Percentiles rank a stretch among this genome's conserved stretches.
phyloP scores from a whole-genome alignment of 2,797 vertebrate species.

The Tinamus major region DNA sequence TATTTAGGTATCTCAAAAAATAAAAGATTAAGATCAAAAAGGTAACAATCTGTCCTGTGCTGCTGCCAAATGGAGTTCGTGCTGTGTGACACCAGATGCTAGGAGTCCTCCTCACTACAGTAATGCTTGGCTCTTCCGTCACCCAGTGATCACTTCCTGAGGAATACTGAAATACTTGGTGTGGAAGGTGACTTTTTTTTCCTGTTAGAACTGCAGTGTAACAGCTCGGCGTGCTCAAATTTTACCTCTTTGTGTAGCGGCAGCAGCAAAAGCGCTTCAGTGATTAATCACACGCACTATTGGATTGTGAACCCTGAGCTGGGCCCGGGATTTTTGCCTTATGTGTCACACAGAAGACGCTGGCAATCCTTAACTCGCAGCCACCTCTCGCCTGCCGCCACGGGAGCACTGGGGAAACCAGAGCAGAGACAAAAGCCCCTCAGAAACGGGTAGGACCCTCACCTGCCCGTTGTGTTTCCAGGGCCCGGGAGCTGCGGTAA shows the following conservation, averaged over 20 bases:
- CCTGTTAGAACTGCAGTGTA: background rate
- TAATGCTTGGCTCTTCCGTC: background rate
- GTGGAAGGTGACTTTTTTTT: background rate
- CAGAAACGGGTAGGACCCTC: conserved; percentile 41
- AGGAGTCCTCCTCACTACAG: conserved; percentile 7
- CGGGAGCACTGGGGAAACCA: conserved; percentile 19
- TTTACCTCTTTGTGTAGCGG: background rate
- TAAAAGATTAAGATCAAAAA: fast-evolving
- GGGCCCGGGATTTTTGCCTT: conserved; percentile 20
- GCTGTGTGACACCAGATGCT: background rate
- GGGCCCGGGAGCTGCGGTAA: conserved; percentile 24
- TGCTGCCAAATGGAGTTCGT: background rate
- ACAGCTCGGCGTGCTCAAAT: background rate
- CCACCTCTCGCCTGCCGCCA: conserved; percentile 52
- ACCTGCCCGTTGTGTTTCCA: background rate
- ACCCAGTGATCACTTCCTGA: background rate
- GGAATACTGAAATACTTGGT: background rate
- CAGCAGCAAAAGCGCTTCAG: conserved; percentile 14
- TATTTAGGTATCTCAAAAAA: background rate
- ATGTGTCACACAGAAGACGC: conserved; percentile 46
- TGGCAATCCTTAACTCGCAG: conserved; percentile 62
- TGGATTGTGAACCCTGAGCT: conserved; percentile 16
- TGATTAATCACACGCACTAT: conserved; percentile 43
- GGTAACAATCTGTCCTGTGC: background rate
- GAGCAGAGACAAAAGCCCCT: conserved; percentile 29